Evolutionary conservation across 2,888 invertebrate species (phyloP).

Genomic region (Megamerina dolium): DNA sequence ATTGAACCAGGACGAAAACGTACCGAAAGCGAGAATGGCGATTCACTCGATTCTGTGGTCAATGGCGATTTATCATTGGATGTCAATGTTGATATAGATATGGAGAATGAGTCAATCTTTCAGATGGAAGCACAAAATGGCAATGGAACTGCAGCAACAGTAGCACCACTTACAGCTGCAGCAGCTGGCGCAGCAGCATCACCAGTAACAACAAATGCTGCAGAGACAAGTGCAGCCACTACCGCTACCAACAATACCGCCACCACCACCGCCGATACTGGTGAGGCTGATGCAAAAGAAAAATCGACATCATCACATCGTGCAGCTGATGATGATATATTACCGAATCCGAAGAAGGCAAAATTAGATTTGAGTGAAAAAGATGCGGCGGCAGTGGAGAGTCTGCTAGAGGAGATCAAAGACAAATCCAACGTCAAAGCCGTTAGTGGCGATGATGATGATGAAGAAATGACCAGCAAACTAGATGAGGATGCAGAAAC

Average conservation of each 20-base stretch:
- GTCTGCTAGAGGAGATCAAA: constrained; percentile 4
- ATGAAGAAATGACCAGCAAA: neutral
- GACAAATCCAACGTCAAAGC: neutral
- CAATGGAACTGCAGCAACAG: constrained; percentile 31
- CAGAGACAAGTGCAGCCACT: constrained; percentile 17
- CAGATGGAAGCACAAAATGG: constrained; percentile 34
- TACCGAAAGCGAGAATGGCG: constrained; percentile 62
- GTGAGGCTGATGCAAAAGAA: neutral
- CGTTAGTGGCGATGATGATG: constrained; percentile 4
- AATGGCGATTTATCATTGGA: constrained; percentile 52
- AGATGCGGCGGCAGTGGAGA: constrained; percentile 5
- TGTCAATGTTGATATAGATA: constrained; percentile 55
- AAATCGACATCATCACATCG: constrained; percentile 13
- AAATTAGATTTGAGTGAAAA: constrained; percentile 36
- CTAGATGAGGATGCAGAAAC: neutral
- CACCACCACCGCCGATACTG: neutral
- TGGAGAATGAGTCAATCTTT: constrained; percentile 52
- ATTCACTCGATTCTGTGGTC: constrained; percentile 53
- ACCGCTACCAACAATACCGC: constrained; percentile 16
- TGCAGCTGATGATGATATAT: constrained; percentile 36
- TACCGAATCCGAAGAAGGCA: constrained; percentile 51
- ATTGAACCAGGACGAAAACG: constrained; percentile 61
- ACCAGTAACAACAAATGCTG: constrained; percentile 1
- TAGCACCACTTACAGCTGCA: constrained; percentile 10
- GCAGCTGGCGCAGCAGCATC: constrained; percentile 13